Base-by-base conservation (phyloP, 2,888 invertebrate genomes). In the Pollenia amentaria region DNA sequence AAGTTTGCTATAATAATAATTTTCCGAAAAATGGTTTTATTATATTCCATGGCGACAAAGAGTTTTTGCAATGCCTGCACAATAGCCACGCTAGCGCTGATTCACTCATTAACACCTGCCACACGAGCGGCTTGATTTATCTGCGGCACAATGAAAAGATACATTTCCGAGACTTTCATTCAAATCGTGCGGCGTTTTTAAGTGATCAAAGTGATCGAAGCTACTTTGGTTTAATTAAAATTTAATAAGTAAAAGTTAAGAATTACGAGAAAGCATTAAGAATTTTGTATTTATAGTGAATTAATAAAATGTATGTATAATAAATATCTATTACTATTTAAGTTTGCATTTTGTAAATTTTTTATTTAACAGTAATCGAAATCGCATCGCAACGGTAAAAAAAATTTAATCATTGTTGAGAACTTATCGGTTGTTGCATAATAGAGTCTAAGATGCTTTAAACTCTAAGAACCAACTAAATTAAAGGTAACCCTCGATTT, bases 1-100 rank as follows among this genome's bases (percentile, higher is more conserved):
- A 97, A 95, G 96, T 97, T 86, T 97, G 96, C 93, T 97, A 97
- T 91, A 94, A 96, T 84, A 97, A 97, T 90, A 95, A 95, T 72
- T 96, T 96, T 91, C 96, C 97, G 90, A 94, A 95, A 55, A 97
- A 96, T 89, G 96, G 97, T 0, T 97, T 96, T 94, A 95, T 95
- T 78, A 94, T 97, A 16, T 95, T 96, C 90, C 95, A 95, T 62
- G 95, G 95, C 21, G 93, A 94, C 83, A 94, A 95, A 48, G 94
- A 95, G 0, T 94, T 96, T 29, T 94, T 97, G 16, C 97, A 97
- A 89, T 97, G 97, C 92, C 95, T 96, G 2, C 95, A 95, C 81
- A 96, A 95, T 82, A 94, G 96, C 4, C 95, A 95, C 90, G 94
- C 95, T 0, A 90, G 92, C 0, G 91, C 94, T 60, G 94, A 94